Base-by-base conservation (phyloP, 2,888 invertebrate genomes). In the Thymelicus sylvestris region DNA sequence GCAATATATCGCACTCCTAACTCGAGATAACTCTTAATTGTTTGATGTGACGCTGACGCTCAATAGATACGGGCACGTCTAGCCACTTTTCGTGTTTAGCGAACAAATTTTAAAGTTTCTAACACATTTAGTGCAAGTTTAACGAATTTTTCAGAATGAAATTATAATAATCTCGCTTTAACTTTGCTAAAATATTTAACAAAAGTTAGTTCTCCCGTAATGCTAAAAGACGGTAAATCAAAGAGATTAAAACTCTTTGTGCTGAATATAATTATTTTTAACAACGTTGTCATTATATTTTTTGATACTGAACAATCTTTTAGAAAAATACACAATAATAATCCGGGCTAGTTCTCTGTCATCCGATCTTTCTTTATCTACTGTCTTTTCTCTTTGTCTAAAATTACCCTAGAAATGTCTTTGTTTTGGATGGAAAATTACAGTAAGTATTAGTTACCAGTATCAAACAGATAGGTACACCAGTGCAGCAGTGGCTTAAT, bases 11-110 rank as follows among this genome's bases (percentile, higher is more conserved):
- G 85, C 80, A 76, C 80, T 80, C 80, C 84, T 82, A 86, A 83
- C 85, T 87, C 79, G 73, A 82, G 85, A 85, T 85, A 88, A 88
- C 87, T 87, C 85, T 86, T 89, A 89, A 90, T 89, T 91, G 88
- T 89, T 89, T 85, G 83, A 86, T 84, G 85, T 85, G 85, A 86
- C 83, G 82, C 80, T 85, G 85, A 86, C 83, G 82, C 80, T 77
- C 77, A 77, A 72, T 78, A 74, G 79, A 77, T 76, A 79, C 78
- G 80, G 78, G 76, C 74, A 73, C 75, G 77, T 19, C 78, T 79
- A 74, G 75, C 78, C 78, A 79, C 78, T 78, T 78, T 79, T 80
- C 79, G 80, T 81, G 76, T 79, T 82, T 82, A 77, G 69, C 73
- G 74, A 82, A 81, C 79, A 80, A 82, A 81, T 78, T 82, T 80